Base-by-base conservation (phyloP, 2,888 invertebrate genomes). In the Shargacucullia verbasci region DNA sequence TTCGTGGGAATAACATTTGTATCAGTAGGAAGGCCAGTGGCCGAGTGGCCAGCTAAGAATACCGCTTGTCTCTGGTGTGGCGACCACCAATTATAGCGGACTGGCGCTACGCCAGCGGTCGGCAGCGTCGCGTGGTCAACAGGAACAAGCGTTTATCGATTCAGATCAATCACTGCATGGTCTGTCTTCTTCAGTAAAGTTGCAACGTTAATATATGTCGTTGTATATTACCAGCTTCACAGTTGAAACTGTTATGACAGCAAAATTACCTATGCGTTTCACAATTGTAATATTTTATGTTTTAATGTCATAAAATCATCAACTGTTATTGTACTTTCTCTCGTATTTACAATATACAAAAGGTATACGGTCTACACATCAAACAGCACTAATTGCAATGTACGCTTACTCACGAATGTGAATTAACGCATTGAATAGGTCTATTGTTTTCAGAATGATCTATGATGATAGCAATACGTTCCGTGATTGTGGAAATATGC, bases 61-160 rank as follows among this genome's bases (percentile, higher is more conserved):
- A 96, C 95, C 95, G 91, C 84, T 85, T 89, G 91, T 93, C 92
- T 94, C 94, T 94, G 85, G 82, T 87, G 83, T 95, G 92, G 93
- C 94, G 95, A 97, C 96, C 96, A 96, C 97, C 97, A 97, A 97
- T 97, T 97, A 97, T 97, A 97, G 97, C 95, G 95, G 95, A 95
- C 96, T 97, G 97, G 97, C 96, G 86, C 69, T 77, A 64, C 93
- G 97, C 97, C 97, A 97, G 95, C 80, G 77, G 88, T 79, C 89
- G 90, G 92, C 91, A 79, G 78, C 82, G 79, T 78, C 83, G 84
- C 82, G 84, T 85, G 84, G 81, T 87, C 82, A 87, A 84, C 85
- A 88, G 88, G 84, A 89, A 89, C 88, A 83, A 87, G 79, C 81
- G 80, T 82, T 86, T 86, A 89, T 89, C 85, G 84, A 87, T 86